Conservation (phyloP, 2,113 vertebrate species). For the Tylochromis polylepis region DNA sequence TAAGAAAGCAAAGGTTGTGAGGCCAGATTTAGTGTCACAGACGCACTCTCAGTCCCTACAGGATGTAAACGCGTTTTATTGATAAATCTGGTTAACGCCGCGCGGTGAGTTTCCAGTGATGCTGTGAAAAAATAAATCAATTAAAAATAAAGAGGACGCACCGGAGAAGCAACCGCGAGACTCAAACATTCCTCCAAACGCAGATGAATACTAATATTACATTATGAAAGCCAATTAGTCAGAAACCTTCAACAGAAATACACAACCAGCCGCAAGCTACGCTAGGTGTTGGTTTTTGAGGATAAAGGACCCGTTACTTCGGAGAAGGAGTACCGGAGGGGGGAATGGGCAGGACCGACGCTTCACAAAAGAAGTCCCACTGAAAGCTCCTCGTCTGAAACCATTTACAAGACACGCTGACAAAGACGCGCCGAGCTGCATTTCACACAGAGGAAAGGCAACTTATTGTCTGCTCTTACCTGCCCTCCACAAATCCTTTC, state of each 20-base stretch:
- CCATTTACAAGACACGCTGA: not conserved
- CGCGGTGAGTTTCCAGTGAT: conserved; percentile 22
- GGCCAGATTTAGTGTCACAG: not conserved
- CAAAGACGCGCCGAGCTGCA: not conserved
- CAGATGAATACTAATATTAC: not conserved
- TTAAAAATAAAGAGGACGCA: conserved; percentile 16
- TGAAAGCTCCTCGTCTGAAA: not conserved
- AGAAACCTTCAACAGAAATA: no score
- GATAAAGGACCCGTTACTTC: conserved; percentile 52
- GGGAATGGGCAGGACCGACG: conserved; percentile 36
- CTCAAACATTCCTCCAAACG: not conserved
- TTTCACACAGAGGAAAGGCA: not conserved
- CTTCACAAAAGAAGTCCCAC: conserved; percentile 55
- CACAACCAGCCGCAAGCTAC: not conserved
- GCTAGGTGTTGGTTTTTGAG: not conserved
- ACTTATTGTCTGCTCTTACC: conserved; percentile 51
- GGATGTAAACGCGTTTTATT: not conserved
- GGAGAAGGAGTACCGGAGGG: not conserved
- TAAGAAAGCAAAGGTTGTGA: not conserved
- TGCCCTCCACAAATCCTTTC: conserved; percentile 56
- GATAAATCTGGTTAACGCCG: not conserved
- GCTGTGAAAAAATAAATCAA: conserved; percentile 35
- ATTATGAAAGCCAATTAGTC: not conserved
- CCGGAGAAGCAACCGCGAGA: not conserved
- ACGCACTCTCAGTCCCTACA: no score